These are phyloP conservation scores for Spizaetus ornatus DNA, from an alignment of 2,113 vertebrate genomes.

Conservation along the genomic window DNA sequence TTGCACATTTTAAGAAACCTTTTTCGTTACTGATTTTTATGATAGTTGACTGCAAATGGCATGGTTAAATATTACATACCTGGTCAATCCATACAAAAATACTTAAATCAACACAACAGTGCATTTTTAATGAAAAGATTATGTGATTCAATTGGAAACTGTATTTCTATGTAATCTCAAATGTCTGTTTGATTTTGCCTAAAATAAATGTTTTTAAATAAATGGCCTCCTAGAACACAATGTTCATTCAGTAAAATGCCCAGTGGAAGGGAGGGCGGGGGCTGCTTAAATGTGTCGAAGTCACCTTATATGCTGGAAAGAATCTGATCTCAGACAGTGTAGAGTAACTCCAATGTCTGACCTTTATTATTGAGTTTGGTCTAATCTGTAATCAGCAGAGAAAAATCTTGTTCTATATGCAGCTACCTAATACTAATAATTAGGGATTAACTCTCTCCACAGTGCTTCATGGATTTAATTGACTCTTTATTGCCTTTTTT, in stretches of 20 bases:
- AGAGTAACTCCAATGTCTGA: background rate
- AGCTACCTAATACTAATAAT: background rate
- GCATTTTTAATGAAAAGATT: slow-evolving; percentile 68
- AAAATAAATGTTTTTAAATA: slow-evolving; percentile 81
- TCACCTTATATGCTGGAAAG: background rate
- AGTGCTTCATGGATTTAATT: background rate
- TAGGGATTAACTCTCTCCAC: background rate
- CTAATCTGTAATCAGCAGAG: background rate
- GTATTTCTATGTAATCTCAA: slow-evolving; percentile 80
- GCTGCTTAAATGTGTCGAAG: background rate
- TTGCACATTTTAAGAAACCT: slow-evolving; percentile 69
- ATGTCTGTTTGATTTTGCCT: slow-evolving; percentile 67
- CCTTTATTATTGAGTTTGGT: background rate
- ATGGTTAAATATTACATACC: slow-evolving; percentile 62
- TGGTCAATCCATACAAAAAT: slow-evolving; percentile 35
- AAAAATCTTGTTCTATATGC: background rate
- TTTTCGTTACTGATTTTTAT: slow-evolving; percentile 72
- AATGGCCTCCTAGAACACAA: slow-evolving; percentile 6
- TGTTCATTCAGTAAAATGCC: slow-evolving; percentile 14
- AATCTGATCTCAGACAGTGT: background rate
- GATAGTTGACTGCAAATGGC: slow-evolving; percentile 62
- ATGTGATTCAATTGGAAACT: slow-evolving; percentile 55
- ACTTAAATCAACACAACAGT: slow-evolving; percentile 53
- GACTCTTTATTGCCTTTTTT: background rate
- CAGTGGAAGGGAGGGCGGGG: background rate